Evolutionary conservation across 2,888 invertebrate genomes (phyloP).

Genomic region (Atethmia centrago): DNA sequence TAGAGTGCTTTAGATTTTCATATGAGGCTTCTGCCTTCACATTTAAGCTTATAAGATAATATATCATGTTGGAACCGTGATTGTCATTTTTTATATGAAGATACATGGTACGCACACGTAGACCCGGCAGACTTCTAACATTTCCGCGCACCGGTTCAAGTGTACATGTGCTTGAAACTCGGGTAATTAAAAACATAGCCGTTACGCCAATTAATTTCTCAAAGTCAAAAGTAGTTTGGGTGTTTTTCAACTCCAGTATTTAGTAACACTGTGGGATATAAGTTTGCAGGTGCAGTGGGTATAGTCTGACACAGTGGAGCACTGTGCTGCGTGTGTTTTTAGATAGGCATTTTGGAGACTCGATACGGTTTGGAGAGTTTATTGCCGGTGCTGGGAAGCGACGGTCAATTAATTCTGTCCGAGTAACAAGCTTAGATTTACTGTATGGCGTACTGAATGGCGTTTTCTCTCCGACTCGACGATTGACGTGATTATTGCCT

Average conservation of each 20-base stretch:
- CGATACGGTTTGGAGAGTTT: constrained; percentile 82
- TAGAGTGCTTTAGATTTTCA: background rate
- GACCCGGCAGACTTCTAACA: constrained; percentile 46
- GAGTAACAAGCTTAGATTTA: constrained; percentile 78
- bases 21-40: background rate
- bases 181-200: constrained; percentile 83
- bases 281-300: constrained; percentile 8
- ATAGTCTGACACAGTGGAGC: constrained; percentile 34
- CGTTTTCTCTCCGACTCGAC: constrained; percentile 67
- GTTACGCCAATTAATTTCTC: constrained; percentile 89
- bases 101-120: constrained; percentile 16
- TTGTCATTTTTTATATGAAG: background rate
- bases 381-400: constrained; percentile 73
- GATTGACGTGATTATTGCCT: constrained; percentile 69
- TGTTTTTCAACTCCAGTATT: constrained; percentile 70
- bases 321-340: constrained; percentile 54
- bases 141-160: constrained; percentile 60
- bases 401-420: constrained; percentile 82
- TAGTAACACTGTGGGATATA: constrained; percentile 54
- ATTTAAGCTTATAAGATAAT: background rate
- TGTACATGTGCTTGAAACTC: constrained; percentile 73
- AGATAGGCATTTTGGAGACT: constrained; percentile 73
- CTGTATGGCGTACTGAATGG: constrained; percentile 65
- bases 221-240: constrained; percentile 83
- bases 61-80: background rate